Conservation (phyloP, 2,113 vertebrate genomes). For the Tympanuchus pallidicinctus region DNA sequence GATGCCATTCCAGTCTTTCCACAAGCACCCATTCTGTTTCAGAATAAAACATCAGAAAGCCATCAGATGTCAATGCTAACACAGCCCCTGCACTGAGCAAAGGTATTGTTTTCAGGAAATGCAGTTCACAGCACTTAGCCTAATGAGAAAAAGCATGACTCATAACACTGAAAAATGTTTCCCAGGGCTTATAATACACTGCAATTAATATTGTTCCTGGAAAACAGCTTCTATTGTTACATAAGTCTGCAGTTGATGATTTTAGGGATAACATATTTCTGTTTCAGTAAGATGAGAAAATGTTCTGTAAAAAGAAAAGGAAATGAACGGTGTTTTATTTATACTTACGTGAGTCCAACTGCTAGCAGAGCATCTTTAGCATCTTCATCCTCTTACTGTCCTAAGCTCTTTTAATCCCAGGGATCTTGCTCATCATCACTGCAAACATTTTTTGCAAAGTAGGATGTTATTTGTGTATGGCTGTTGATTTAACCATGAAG, state of each 20-base stretch:
- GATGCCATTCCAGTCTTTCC: neutral
- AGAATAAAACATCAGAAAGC: neutral
- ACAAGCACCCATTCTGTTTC: neutral
- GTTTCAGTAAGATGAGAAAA: neutral
- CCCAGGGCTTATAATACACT: constrained; percentile 10
- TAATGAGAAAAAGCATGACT: constrained; percentile 2
- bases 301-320: neutral
- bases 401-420: neutral
- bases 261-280: neutral
- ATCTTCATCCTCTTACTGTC: neutral
- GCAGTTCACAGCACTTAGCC: neutral
- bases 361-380: neutral
- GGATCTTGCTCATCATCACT: neutral
- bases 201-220: constrained; percentile 41
- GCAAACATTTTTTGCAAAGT: neutral
- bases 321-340: neutral
- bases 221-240: constrained; percentile 30
- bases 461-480: neutral
- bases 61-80: neutral
- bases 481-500: neutral
- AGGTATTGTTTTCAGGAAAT: neutral
- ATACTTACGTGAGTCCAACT: neutral
- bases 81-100: neutral
- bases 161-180: constrained; percentile 13
- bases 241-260: constrained; percentile 17